Base-by-base conservation (phyloP, 2,113 vertebrate species). In the Myrmophylax atrothorax region DNA sequence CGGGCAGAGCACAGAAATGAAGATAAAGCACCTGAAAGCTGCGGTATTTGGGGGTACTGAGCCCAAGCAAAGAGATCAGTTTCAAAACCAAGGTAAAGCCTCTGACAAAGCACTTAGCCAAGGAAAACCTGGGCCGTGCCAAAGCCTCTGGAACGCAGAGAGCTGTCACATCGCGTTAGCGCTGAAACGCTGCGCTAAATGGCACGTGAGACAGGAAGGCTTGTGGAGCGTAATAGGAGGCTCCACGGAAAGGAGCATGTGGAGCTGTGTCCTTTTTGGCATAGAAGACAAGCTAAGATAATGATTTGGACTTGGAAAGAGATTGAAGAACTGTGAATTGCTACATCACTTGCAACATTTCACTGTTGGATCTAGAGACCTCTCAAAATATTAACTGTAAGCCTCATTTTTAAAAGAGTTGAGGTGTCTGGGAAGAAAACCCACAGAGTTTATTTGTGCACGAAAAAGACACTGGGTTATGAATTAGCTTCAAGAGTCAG, bases 21-120 rank as follows among this genome's bases (percentile, higher is more conserved):
- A 95, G 89, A 94, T 64, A 40, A 91, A 93, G 83, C n/a, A n/a
- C 37, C 93, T 90, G 94, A 75, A 74, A 78, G 68, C 33, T 24
- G 9, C 3, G 11, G 13, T 63, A 2, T 81, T 9, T 26, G 59
- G 14, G 64, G 29, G 26, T 44, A 53, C 44, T 19, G 78, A 90
- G 82, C 73, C 59, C 75, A 14, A n/a, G 75, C 59, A 46, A 40
- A 53, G 75, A 62, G 67, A 83, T 92, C 14, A 1, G 16, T 94
- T 95, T 87, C 79, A 80, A 84, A 81, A 55, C 18, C 19, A 18
- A 38, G 55, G 46, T 87, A 40, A 74, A 72, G 59, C 38, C 68
- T 87, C 59, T 81, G 83, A 77, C 73, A 78, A 87, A 84, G 63
- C 29, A 2, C 24, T 78, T 72, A 49, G 56, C 52, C 0, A 69